phyloP scores from a whole-genome alignment of 2,797 vertebrate genomes.

The Peromyscus nudipes region DNA sequence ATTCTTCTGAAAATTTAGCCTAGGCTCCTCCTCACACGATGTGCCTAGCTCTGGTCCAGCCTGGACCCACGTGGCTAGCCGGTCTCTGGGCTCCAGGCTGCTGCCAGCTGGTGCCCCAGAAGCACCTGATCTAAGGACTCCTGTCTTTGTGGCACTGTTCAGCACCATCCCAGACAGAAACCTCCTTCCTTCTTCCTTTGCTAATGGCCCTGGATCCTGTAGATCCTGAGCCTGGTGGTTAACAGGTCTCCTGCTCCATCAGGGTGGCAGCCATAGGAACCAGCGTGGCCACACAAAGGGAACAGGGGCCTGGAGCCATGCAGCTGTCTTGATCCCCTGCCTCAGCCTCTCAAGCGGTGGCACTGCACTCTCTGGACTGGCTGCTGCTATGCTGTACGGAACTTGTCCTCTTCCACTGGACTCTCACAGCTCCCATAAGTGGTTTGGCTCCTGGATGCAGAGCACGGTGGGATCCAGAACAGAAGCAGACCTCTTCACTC shows the following conservation, averaged over 20 bases:
- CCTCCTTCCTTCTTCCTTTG: background rate
- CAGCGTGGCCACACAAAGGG: background rate
- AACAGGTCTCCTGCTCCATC: background rate
- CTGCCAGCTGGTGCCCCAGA: background rate
- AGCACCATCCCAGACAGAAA: background rate
- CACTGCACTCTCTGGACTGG: background rate
- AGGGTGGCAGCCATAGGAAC: background rate
- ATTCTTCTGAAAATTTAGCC: background rate
- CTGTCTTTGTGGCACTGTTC: background rate
- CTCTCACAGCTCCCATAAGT: background rate
- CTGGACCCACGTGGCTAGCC: background rate
- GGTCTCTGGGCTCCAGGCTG: fast-evolving
- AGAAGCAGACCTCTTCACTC: fast-evolving
- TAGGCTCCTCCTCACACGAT: background rate
- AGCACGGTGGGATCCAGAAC: background rate
- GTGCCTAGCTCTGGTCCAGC: background rate
- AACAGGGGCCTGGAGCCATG: background rate
- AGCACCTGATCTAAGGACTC: fast-evolving
- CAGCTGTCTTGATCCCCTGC: background rate
- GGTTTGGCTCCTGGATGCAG: background rate
- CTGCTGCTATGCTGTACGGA: background rate
- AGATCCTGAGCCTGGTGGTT: background rate
- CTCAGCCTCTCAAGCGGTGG: background rate
- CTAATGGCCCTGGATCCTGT: background rate
- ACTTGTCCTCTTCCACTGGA: background rate